Evolutionary conservation across 2,888 invertebrate species (phyloP), one percentile per base, ranked within the genome.

Genomic region (Loripinus fragilis): DNA sequence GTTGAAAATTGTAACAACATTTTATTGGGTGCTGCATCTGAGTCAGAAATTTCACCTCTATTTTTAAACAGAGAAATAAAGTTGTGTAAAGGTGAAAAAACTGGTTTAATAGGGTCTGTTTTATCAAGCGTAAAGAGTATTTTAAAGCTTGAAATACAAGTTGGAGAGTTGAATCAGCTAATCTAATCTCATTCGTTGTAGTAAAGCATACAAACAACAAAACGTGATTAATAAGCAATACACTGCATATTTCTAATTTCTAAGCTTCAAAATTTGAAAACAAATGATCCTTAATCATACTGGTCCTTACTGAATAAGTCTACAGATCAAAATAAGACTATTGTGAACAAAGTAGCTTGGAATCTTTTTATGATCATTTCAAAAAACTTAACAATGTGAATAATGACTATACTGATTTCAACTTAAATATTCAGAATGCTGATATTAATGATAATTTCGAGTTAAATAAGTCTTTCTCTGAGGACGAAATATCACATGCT

Each of bases 231-330:
- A 60, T 33, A 60, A 60, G 17, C 60, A 60, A 33, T 60, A 60
- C 23, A 60, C 30, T 60, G 60, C 20, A 12, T 60, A 60, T 30
- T 60, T 60, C 60, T 33, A n/a, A n/a, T n/a, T 60, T 60, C 33
- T 17, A 60, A 60, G 33, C 28, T 60, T 30, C 3, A 33, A 12
- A 23, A 28, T 20, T 17, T 60, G 33, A 3, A 60, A 60, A 60
- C 60, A 33, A 60, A 60, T 17, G 60, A 60, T 30, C 60, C 60
- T 33, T 33, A 60, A 60, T 60, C 60, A 60, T 60, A 60, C 23
- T 60, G 60, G 60, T 33, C 60, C 2, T 33, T 33, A 60, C 15
- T 60, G 33, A 60, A 60, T 33, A 33, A 60, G 5, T 60, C 33
- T 33, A 12, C 60, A 33, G 60, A 60, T 33, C 30, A 30, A 33